These are phyloP conservation scores for Malurus splendens DNA, from an alignment of 2,797 vertebrate species.

Conservation along the genomic window DNA sequence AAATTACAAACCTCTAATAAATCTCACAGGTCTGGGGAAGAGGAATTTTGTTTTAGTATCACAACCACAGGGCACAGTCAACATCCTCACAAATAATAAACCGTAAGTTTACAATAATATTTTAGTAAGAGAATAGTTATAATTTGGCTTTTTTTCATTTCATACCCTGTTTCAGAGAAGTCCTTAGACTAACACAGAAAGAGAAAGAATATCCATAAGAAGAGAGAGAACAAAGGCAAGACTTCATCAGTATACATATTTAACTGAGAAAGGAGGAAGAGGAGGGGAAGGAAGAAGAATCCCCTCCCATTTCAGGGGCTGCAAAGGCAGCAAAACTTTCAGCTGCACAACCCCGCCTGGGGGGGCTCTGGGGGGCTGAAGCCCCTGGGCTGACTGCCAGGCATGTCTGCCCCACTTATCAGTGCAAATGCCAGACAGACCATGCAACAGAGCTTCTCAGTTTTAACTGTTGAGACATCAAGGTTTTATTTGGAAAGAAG, in stretches of 20 bases:
- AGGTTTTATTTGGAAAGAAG: constrained; percentile 33
- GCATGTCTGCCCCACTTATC: constrained; percentile 35
- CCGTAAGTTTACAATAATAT: background rate
- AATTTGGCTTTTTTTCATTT: background rate
- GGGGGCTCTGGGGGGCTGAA: background rate
- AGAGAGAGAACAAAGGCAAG: background rate
- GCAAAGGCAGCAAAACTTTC: background rate
- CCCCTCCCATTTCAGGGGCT: background rate
- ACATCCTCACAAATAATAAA: background rate
- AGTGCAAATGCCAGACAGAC: constrained; percentile 21
- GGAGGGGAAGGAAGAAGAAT: background rate
- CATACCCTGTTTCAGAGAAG: background rate
- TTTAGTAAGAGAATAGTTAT: background rate
- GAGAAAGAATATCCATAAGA: background rate
- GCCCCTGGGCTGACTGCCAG: constrained; percentile 32
- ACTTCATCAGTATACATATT: background rate
- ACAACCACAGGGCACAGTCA: background rate
- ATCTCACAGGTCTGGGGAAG: background rate
- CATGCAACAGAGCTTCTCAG: background rate
- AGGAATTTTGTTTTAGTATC: background rate
- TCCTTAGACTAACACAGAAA: background rate
- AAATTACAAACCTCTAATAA: background rate
- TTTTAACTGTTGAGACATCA: constrained; percentile 22
- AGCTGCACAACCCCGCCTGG: background rate
- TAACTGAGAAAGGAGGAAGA: background rate